Evolutionary conservation across 2,888 invertebrate species (phyloP), one percentile per base, ranked within the genome.

Genomic region (Volucella inflata): DNA sequence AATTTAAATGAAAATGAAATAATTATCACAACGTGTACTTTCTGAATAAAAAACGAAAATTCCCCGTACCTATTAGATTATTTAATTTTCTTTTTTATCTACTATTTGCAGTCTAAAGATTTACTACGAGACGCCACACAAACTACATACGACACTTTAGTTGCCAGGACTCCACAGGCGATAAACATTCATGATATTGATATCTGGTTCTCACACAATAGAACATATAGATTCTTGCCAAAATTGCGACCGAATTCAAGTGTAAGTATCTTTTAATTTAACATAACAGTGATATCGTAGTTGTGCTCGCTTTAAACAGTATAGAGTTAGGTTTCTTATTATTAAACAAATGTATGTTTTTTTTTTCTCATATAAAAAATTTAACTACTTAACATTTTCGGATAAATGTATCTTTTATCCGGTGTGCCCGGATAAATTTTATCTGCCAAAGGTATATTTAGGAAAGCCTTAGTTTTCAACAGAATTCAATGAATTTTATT

Each of bases 171-270:
- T 2, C 48, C 64, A 8, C 60, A 70, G 64, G 82, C 83, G 46
- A 87, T 88, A 21, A 84, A 89, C 42, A 89, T 85, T 40, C 87
- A 87, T 74, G 89, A 90, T 78, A 89, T 90, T 44, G 76, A 74
- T 53, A 68, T 75, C 6, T 90, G 90, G 89, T 79, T 80, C 46
- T 78, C 67, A 12, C 87, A 89, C 70, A 87, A 88, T 55, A 50
- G 78, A 21, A 84, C 89, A n/a, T 91, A 91, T 85, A 89, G 87
- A 79, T 91, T 91, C 87, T 88, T 91, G 85, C 90, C 91, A 81
- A 89, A 85, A 60, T 76, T 91, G 87, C 88, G 84, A 55, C 77
- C 50, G 4, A 87, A 87, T 40, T 84, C 89, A 60, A 87, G 72
- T 53, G 91, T 91, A 89, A 91, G 91, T 90, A 85, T 30, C 40